Percentiles rank a stretch among this genome's conserved stretches.
Evolutionary conservation across 2,113 vertebrate species (phyloP).

Genomic region (Rallus limicola): DNA sequence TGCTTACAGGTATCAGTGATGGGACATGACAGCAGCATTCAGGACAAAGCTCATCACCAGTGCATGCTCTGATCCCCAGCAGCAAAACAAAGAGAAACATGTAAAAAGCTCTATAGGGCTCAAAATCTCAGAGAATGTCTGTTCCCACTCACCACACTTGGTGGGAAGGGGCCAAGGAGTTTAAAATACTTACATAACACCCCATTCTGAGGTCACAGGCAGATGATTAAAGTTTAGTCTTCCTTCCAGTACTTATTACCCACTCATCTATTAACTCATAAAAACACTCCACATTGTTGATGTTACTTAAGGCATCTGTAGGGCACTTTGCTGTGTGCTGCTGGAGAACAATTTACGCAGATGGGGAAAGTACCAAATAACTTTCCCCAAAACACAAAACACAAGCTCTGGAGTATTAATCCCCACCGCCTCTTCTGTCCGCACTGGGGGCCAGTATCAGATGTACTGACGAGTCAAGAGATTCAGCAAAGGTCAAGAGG

Average conservation of each 20-base stretch:
- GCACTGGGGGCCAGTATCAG: background rate
- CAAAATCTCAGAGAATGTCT: background rate
- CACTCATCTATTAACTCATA: background rate
- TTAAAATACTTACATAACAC: background rate
- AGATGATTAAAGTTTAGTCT: background rate
- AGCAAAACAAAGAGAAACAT: background rate
- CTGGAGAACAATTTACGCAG: background rate
- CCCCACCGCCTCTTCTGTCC: background rate
- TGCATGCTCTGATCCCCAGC: background rate
- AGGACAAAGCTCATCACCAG: background rate
- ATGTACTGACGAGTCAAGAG: background rate
- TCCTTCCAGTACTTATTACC: background rate
- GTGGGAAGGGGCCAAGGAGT: no score
- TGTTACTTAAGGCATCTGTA: background rate
- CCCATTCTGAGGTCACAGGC: background rate
- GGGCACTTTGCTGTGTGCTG: background rate
- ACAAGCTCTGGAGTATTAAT: background rate
- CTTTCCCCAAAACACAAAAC: background rate
- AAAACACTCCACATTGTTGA: background rate
- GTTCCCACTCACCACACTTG: background rate
- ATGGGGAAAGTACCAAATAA: background rate
- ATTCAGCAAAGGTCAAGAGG: background rate
- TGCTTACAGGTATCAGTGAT: accelerated
- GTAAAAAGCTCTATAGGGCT: background rate
- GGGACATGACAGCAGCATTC: background rate